Percentiles rank a stretch among this genome's conserved stretches.
Conservation (phyloP, 2,113 vertebrate species). For the Xiphorhynchus elegans region DNA sequence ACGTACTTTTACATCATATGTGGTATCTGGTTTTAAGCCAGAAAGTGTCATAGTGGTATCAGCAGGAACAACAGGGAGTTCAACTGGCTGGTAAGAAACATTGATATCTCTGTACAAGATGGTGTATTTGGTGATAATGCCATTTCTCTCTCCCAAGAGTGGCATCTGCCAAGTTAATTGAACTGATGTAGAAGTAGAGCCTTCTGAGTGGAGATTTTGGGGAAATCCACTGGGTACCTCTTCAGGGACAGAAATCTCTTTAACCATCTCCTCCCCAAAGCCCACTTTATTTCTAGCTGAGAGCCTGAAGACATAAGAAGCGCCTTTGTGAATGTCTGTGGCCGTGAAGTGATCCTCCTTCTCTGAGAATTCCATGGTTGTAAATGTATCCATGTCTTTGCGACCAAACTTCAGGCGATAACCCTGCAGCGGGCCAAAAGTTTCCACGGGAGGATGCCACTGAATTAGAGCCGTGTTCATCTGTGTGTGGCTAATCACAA, state of each 20-base stretch:
- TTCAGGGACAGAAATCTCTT: constrained; percentile 93
- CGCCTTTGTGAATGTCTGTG: constrained; percentile 96
- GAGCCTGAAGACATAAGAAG: constrained; percentile 92
- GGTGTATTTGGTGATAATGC: constrained; percentile 91
- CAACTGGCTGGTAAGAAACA: constrained; percentile 89
- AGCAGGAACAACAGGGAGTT: constrained; percentile 91
- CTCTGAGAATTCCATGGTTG: constrained; percentile 92
- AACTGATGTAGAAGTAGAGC: constrained; percentile 89
- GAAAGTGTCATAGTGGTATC: constrained; percentile 90
- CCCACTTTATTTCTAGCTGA: constrained; percentile 97
- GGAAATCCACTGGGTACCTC: constrained; percentile 94
- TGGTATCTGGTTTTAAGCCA: constrained; percentile 96
- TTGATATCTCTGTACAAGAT: constrained; percentile 98
- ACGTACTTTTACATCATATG: constrained; percentile 99
- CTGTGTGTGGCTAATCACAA: constrained; percentile 96
- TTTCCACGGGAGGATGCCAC: constrained; percentile 93
- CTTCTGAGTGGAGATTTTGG: constrained; percentile 89
- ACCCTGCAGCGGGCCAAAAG: constrained; percentile 90
- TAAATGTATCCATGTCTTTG: constrained; percentile 89
- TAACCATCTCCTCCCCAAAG: constrained; percentile 95
- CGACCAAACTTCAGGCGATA: constrained; percentile 95
- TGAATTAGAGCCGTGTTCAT: constrained; percentile 98
- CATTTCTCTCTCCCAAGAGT: constrained; percentile 90
- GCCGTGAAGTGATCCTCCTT: constrained; percentile 97
- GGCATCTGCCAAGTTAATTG: constrained; percentile 94